Base-by-base conservation (phyloP, 2,888 invertebrate genomes). In the Drosophila quasianomalipes region DNA sequence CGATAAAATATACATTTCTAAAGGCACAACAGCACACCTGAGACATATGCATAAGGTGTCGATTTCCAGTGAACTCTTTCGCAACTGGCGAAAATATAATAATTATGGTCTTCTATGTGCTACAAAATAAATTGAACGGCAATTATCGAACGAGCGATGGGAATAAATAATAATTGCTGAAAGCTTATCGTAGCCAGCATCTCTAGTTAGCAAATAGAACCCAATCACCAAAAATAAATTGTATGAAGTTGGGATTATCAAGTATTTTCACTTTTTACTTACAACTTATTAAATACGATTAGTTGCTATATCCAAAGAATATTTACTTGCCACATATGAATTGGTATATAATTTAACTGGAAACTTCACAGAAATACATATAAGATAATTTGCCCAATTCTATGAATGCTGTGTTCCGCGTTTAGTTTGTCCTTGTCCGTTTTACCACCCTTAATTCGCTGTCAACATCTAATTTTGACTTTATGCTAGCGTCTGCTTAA, bases 391-490 rank as follows among this genome's bases (percentile, higher is more conserved):
- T 33, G 31, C 0, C 52, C 4, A 30, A 7, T 31, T 9, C 53
- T 53, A 26, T 47, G 7, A 22, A 22, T 31, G 52, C 35, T 9
- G 10, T 4, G 12, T 26, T 22, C 30, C 4, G 14, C 10, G 3
- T 12, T 26, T 19, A n/a, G 26, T 19, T 39, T 33, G 14, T 26
- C 7, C 39, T 47, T 51, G 16, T 74, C 16, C 31, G 3, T 19
- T 10, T 26, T 9, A 5, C 6, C 31, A 14, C 31, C 19, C 16
- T 16, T n/a, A 28, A 49, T 54, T 44, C 33, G 19, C 53, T 66
- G 37, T 54, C 63, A 67, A 63, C 51, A 39, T 41, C 35, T 19
- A 59, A 53, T 37, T 52, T 74, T 59, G 26, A 66, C 61, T 65
- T 61, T 37, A 49, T 39, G 28, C 33, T 49, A 22, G 44, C 57